Evolutionary conservation across 2,113 vertebrate genomes (phyloP), one percentile per base, ranked within the genome.

Genomic region (Natator depressus): DNA sequence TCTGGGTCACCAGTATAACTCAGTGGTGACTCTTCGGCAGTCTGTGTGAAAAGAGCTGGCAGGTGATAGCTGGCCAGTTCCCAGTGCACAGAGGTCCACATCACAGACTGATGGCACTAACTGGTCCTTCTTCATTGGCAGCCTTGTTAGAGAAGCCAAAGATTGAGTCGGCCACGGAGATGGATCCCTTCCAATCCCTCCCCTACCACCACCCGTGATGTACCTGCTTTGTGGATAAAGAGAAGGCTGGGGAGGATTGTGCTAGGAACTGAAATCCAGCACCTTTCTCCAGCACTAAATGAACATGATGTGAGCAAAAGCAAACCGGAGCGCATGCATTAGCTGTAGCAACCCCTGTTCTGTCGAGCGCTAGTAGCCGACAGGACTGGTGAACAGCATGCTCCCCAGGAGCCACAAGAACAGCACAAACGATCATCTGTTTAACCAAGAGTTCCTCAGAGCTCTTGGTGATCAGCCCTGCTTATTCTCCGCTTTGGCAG

Each of bases 401-500:
- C n/a, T 35, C 27, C 19, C 38, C 10, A 72, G 11, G 1, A 6
- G 3, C 4, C 75, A 78, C 85, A 91, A 89, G 54, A 94, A 51
- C 38, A 91, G 11, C 65, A 79, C 5, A 75, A 20, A 35, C 29
- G 42, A 22, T 75, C 38, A 5, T 38, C 80, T 24, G 24, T 76
- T 29, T 75, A 29, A 62, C 57, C 25, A 31, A 13, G 11, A 31
- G 27, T 29, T 62, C 62, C 31, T 65, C 62, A n/a, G 16, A 16
- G 3, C 29, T n/a, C n/a, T n/a, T n/a, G n/a, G 7, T 82, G 31
- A 10, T 0, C 62, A 0, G 0, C 55, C 29, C 53, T 80, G 3
- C 0, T 0, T 50, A 11, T 29, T 51, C 49, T 79, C 85, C 51
- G n/a, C 14, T 20, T 82, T 29, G 65, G 65, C 65, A 22, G 35